These are phyloP conservation scores for Taeniopygia guttata DNA, from an alignment of 2,797 vertebrate species.

Conservation along the genomic window DNA sequence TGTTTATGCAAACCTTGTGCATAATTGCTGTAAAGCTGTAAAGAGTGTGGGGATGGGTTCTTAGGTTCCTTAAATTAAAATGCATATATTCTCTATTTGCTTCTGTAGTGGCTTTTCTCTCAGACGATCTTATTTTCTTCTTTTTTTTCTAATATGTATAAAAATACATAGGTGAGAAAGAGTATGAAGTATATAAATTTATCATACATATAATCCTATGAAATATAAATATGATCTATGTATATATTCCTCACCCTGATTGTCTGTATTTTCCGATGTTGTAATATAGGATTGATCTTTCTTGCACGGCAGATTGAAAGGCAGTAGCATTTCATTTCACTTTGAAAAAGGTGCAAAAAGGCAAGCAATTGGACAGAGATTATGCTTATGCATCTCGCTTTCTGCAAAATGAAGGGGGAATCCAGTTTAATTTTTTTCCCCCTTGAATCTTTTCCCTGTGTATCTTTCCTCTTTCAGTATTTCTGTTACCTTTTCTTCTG, in stretches of 20 bases:
- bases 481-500: neutral
- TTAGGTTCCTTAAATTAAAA: slow-evolving; percentile 41
- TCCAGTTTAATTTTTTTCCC: neutral
- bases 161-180: neutral
- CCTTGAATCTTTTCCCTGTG: rapidly evolving
- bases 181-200: neutral
- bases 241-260: neutral
- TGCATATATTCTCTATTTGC: neutral
- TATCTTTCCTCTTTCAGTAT: neutral
- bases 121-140: neutral
- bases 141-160: neutral
- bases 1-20: slow-evolving; percentile 69
- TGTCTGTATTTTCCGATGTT: neutral
- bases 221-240: neutral
- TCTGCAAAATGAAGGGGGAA: neutral
- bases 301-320: neutral
- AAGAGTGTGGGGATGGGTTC: slow-evolving; percentile 36
- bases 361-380: neutral
- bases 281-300: neutral
- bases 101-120: neutral
- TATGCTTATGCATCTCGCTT: neutral
- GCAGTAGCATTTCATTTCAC: neutral
- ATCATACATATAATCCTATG: neutral
- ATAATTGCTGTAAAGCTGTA: slow-evolving; percentile 59
- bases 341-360: neutral